A percentile compares a stretch with the other conserved stretches of the same genome.
Conservation (phyloP, 2,888 invertebrate species). For the Tuta absoluta region DNA sequence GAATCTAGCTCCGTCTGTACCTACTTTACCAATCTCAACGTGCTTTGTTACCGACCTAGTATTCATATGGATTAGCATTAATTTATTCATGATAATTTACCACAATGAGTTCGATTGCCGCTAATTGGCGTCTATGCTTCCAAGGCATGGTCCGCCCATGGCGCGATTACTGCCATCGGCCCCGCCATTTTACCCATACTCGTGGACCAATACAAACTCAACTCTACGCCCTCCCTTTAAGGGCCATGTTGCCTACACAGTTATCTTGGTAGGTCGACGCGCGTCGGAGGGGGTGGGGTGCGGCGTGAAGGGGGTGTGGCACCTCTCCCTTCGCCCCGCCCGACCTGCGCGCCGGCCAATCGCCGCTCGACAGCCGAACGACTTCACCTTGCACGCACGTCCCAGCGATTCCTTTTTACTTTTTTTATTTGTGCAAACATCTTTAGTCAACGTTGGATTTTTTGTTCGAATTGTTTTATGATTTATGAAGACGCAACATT, state of each 20-base stretch:
- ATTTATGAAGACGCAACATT: slow-evolving; percentile 1
- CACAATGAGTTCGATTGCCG: slow-evolving; percentile 56
- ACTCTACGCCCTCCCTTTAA: slow-evolving; percentile 48
- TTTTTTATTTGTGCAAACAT: slow-evolving; percentile 37
- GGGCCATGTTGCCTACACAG: slow-evolving; percentile 53
- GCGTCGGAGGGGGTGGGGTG: slow-evolving; percentile 66
- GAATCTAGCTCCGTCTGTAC: too few relatives aligned
- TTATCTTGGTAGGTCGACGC: slow-evolving; percentile 61
- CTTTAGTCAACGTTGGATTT: slow-evolving; percentile 48
- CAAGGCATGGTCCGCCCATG: slow-evolving; percentile 76
- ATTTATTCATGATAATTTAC: slow-evolving; percentile 59
- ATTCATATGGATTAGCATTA: slow-evolving; percentile 47
- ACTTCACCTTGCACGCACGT: slow-evolving; percentile 76
- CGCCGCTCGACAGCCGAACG: slow-evolving; percentile 60
- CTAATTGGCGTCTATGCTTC: slow-evolving; percentile 76
- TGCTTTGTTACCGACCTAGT: slow-evolving; percentile 2
- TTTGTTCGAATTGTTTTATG: slow-evolving; percentile 37
- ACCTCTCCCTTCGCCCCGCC: slow-evolving; percentile 68
- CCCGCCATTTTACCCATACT: slow-evolving; percentile 52
- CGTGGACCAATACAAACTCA: slow-evolving; percentile 42
- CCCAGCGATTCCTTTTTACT: slow-evolving; percentile 66
- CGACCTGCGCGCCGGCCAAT: slow-evolving; percentile 71
- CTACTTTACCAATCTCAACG: too few relatives aligned
- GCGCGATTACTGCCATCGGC: slow-evolving; percentile 72
- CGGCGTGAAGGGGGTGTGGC: slow-evolving; percentile 64